phyloP scores from a whole-genome alignment of 1,140 invertebrate genomes.

The Drosophila varians region DNA sequence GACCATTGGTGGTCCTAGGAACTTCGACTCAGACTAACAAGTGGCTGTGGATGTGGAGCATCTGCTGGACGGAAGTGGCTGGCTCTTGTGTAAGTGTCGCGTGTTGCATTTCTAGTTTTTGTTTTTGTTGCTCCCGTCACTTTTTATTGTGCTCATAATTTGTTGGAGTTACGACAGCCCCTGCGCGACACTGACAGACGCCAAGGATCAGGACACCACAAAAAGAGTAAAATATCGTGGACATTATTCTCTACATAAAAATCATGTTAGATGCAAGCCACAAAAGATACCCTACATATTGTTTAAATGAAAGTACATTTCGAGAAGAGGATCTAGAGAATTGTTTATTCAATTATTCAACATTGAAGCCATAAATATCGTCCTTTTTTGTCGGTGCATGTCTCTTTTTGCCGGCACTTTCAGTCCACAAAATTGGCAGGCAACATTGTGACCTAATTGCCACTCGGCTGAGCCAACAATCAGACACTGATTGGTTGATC shows the following conservation, averaged over 20 bases:
- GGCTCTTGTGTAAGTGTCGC: constrained; percentile 52
- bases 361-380: not conserved
- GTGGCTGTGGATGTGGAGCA: constrained; percentile 36
- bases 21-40: constrained; percentile 12
- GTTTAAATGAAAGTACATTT: not conserved
- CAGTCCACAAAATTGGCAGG: not conserved
- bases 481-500: constrained; percentile 43
- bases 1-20: constrained; percentile 9
- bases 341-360: too few relatives aligned
- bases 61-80: constrained; percentile 47
- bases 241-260: not conserved
- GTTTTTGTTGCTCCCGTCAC: constrained; percentile 32
- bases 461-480: constrained; percentile 17
- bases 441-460: constrained; percentile 33
- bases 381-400: not conserved
- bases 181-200: constrained; percentile 46
- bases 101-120: constrained; percentile 31
- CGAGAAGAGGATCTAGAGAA: too few relatives aligned
- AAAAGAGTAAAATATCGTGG: not conserved
- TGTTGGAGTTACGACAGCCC: constrained; percentile 56
- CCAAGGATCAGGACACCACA: not conserved
- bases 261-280: not conserved
- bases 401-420: not conserved
- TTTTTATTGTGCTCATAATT: constrained; percentile 70
- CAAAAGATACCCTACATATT: too few relatives aligned